phyloP scores from a whole-genome alignment of 2,888 invertebrate species.

The Enchytraeus crypticus region DNA sequence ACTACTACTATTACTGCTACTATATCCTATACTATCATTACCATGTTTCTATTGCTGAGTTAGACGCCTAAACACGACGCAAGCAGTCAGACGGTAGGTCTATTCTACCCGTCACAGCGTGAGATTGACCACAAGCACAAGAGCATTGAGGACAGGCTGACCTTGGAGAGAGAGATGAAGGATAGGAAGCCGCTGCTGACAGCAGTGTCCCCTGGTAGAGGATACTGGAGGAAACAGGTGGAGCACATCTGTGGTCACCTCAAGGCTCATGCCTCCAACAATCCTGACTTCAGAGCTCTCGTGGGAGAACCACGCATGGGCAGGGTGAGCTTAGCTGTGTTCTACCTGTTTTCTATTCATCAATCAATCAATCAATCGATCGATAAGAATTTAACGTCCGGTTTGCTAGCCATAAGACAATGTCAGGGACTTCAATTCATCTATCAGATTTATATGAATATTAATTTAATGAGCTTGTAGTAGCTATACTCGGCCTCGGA shows the following conservation, averaged over 20 bases:
- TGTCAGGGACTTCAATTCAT: no score
- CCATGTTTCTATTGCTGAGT: no score
- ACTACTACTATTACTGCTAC: no score
- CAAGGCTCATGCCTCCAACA: constrained; percentile 47
- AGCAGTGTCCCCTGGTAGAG: constrained; percentile 48
- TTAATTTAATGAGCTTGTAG: no score
- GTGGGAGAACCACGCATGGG: constrained; percentile 50
- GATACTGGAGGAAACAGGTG: constrained; percentile 49
- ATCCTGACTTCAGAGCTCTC: constrained; percentile 47
- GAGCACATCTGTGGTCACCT: constrained; percentile 48
- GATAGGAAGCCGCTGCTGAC: constrained; percentile 44
- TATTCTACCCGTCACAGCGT: constrained; percentile 46
- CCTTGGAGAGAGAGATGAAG: constrained; percentile 41
- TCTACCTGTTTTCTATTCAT: no score
- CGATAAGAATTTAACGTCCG: no score
- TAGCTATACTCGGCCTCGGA: no score
- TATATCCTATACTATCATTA: no score
- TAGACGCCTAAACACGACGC: constrained; percentile 16
- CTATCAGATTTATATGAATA: no score
- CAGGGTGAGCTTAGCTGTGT: constrained; percentile 34
- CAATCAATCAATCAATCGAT: no score
- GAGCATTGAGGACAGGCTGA: constrained; percentile 38
- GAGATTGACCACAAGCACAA: constrained; percentile 38
- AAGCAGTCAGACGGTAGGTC: constrained; percentile 46
- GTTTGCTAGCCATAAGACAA: no score